Conservation (phyloP, 2,888 invertebrate species). For the Tetanocera ferruginea region DNA sequence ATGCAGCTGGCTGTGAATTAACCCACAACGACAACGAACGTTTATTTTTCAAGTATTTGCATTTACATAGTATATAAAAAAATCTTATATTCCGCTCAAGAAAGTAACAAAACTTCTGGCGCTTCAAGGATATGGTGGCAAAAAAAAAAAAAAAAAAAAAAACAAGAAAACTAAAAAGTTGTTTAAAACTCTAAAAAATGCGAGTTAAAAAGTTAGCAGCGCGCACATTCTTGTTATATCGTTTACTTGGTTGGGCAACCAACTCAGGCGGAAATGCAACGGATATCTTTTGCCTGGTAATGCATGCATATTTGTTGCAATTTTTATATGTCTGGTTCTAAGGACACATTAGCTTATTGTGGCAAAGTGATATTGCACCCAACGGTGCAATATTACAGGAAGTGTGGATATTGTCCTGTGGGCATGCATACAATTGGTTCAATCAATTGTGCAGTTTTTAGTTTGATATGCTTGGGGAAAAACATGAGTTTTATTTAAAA, state of each 20-base stretch:
- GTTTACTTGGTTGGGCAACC: constrained; percentile 30
- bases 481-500: too few relatives aligned
- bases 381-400: not conserved
- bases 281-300: constrained; percentile 33
- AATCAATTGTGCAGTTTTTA: too few relatives aligned
- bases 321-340: constrained; percentile 5
- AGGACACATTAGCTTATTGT: not conserved
- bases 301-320: constrained; percentile 25
- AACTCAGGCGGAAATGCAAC: constrained; percentile 37
- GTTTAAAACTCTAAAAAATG: not conserved
- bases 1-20: not conserved
- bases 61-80: not conserved
- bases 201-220: constrained; percentile 32
- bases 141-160: not conserved
- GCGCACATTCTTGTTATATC: constrained; percentile 30
- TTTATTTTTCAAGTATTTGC: constrained; percentile 24
- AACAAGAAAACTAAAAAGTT: not conserved
- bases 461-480: too few relatives aligned
- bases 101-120: not conserved
- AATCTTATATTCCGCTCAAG: not conserved
- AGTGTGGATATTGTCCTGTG: not conserved
- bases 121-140: not conserved
- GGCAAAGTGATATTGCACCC: not conserved
- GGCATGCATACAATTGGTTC: too few relatives aligned
- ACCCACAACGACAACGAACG: not conserved